Conservation (phyloP, 2,113 vertebrate genomes). For the Rana temporaria region DNA sequence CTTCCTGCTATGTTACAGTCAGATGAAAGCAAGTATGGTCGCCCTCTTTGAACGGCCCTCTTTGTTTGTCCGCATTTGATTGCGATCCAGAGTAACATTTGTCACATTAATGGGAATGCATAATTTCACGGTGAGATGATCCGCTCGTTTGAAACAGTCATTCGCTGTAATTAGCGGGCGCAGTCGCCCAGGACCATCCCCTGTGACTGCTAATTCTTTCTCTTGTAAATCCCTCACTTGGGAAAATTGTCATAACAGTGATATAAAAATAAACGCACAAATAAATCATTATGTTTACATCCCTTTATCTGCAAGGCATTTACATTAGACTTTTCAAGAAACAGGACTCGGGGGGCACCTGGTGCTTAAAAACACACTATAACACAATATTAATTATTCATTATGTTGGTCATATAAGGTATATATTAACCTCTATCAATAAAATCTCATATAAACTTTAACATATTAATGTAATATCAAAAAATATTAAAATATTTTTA, state of each 20-base stretch:
- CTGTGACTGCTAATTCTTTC: neutral
- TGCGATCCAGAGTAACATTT: conserved; percentile 35
- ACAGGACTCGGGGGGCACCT: no score
- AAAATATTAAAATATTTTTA: no score
- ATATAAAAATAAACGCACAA: neutral
- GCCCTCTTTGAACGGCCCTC: neutral
- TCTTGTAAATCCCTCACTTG: neutral
- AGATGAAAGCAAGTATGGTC: conserved; percentile 42
- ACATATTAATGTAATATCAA: no score
- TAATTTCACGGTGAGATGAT: conserved; percentile 35
- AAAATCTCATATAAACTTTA: no score
- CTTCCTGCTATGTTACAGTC: conserved; percentile 28
- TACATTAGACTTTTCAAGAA: no score
- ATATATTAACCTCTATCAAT: no score
- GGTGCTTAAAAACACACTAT: no score
- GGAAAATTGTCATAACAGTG: neutral
- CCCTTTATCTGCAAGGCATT: no score
- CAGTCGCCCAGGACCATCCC: neutral
- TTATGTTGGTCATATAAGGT: no score
- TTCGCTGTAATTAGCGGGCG: conserved; percentile 10
- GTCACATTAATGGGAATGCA: conserved; percentile 34
- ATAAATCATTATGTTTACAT: no score
- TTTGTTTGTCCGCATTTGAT: conserved; percentile 17
- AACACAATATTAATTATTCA: no score
- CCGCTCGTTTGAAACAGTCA: conserved; percentile 14